These are phyloP conservation scores for Baccha elongata DNA, from an alignment of 2,888 invertebrate species.

Conservation along the genomic window DNA sequence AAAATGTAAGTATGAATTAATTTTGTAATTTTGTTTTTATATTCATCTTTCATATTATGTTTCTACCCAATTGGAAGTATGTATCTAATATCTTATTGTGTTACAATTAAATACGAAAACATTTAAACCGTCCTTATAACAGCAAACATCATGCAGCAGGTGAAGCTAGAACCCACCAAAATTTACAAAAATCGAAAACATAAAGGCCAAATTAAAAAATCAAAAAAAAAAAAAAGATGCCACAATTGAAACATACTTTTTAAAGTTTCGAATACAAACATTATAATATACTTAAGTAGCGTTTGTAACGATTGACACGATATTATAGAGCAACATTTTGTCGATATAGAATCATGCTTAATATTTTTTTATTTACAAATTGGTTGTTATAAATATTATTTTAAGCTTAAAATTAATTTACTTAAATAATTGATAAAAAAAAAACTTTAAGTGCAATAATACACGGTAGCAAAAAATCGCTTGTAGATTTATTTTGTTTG, in stretches of 20 bases:
- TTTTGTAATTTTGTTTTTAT: background rate
- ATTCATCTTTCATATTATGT: background rate
- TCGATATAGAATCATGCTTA: conserved; percentile 20
- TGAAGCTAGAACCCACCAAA: conserved; percentile 70
- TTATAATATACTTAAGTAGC: conserved; percentile 8
- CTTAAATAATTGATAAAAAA: background rate
- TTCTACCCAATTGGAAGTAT: conserved; percentile 1
- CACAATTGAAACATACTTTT: conserved; percentile 56
- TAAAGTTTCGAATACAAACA: conserved; percentile 47
- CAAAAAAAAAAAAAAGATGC: conserved; percentile 24
- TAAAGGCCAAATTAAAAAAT: conserved; percentile 57
- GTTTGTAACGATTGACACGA: conserved; percentile 32
- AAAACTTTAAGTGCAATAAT: conserved; percentile 62
- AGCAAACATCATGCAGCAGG: conserved; percentile 64
- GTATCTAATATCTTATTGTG: conserved; percentile 33
- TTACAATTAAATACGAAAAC: conserved; percentile 13
- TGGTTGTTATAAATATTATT: conserved; percentile 56
- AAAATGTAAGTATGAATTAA: background rate
- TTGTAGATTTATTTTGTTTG: conserved; percentile 13
- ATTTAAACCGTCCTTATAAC: conserved; percentile 64
- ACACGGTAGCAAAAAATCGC: conserved; percentile 28
- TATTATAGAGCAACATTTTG: background rate
- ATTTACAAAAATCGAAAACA: conserved; percentile 63
- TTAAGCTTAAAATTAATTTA: conserved; percentile 7
- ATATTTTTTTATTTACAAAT: conserved; percentile 33